These are phyloP conservation scores for Scrobipalpa atriplicella DNA, from an alignment of 2,888 invertebrate genomes.

Conservation along the genomic window DNA sequence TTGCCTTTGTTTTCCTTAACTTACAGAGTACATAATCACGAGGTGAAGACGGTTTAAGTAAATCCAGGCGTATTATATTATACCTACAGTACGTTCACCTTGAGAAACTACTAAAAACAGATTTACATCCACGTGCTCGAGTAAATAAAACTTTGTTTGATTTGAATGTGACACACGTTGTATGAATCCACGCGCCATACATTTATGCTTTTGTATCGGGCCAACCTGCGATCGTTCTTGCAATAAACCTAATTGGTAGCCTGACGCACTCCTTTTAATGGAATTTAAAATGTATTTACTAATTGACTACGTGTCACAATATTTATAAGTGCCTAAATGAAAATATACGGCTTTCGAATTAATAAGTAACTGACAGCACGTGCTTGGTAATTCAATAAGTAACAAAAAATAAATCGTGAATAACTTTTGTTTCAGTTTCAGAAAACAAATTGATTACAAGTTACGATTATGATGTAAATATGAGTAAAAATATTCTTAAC, in stretches of 20 bases:
- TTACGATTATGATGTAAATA: no score
- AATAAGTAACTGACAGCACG: no score
- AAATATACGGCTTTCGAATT: background rate
- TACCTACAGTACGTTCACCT: background rate
- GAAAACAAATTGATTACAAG: no score
- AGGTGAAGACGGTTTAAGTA: background rate
- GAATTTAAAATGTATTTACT: slow-evolving; percentile 18
- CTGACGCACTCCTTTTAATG: slow-evolving; percentile 12
- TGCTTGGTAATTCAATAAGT: no score
- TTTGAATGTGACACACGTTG: background rate
- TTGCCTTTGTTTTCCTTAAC: no score
- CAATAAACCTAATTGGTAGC: slow-evolving; percentile 20
- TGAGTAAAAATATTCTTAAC: no score
- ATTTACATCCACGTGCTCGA: slow-evolving; percentile 10
- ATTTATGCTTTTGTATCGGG: background rate
- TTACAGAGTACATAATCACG: no score
- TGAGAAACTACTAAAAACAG: slow-evolving; percentile 38
- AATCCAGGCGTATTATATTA: background rate
- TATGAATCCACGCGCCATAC: background rate
- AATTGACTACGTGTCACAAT: slow-evolving; percentile 5
- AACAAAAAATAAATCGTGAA: no score
- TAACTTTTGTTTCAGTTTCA: no score
- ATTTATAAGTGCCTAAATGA: slow-evolving; percentile 5
- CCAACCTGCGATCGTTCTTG: slow-evolving; percentile 2
- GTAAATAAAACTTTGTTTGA: slow-evolving; percentile 22